Evolutionary conservation across 2,888 invertebrate genomes (phyloP).

Genomic region (Crioceris asparagi): DNA sequence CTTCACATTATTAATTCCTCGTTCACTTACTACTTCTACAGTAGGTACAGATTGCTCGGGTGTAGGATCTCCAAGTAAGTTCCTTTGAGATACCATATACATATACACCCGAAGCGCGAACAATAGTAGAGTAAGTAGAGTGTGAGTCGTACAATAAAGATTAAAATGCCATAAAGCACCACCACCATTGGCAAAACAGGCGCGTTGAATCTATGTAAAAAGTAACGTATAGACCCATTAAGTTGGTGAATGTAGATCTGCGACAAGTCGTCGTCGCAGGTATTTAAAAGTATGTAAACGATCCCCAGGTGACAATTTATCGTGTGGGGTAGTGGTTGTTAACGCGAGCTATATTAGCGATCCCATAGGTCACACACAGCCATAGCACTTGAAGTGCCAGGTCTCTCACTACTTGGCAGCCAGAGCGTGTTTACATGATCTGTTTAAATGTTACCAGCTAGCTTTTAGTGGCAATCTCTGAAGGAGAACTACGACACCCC

Average conservation of each 20-base stretch:
- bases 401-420: conserved; percentile 18
- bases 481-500: no score
- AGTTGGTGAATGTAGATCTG: conserved; percentile 24
- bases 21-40: no score
- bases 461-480: no score
- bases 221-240: conserved; percentile 25
- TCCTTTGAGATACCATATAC: conserved; percentile 17
- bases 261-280: conserved; percentile 15
- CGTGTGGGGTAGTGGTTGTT: conserved; percentile 24
- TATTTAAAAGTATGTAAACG: conserved; percentile 19
- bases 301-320: conserved; percentile 22
- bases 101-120: conserved; percentile 12
- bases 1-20: no score
- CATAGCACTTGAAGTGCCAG: no score
- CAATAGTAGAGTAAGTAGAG: conserved; percentile 9
- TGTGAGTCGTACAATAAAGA: conserved; percentile 21
- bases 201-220: conserved; percentile 23
- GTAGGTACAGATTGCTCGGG: no score
- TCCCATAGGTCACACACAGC: conserved; percentile 23
- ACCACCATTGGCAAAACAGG: conserved; percentile 22
- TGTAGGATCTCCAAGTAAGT: no score
- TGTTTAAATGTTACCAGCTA: conserved; percentile 21
- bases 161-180: conserved; percentile 22
- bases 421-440: conserved; percentile 20
- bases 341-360: conserved; percentile 21